Evolutionary conservation across 2,888 invertebrate genomes (phyloP), one percentile per base, ranked within the genome.

Genomic region (Sisyra terminalis): DNA sequence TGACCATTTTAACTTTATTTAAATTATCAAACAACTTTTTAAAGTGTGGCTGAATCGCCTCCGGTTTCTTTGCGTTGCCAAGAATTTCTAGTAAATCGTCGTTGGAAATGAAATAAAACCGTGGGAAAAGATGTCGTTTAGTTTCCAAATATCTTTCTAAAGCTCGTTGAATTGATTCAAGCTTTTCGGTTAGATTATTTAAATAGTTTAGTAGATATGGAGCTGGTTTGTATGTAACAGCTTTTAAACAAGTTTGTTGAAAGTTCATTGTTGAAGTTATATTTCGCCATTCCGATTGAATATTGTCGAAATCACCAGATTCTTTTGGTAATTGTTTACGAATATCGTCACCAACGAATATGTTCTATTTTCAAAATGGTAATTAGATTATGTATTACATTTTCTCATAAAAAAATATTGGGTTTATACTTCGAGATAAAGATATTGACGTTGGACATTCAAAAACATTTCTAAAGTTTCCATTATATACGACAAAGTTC

Each of bases 21-120:
- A 92, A 72, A 58, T 87, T 87, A 57, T 88, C 89, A 59, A 90
- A 92, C 30, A 89, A 69, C 57, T 92, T 92, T 56, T 86, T 89
- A 45, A 90, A 66, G 58, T 90, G 88, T 1, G 78, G 75, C 64
- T 89, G 89, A 44, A 92, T 76, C 36, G 79, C 64, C 52, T 84
- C 81, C 0, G 90, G 89, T 51, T 75, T 80, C 53, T 80, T 85
- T 0, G 87, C 79, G 58, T 89, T 87, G 1, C 87, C 89, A 45
- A 90, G 69, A 49, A 90, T 87, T 62, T 89, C 85, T 40, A 86
- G 60, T 50, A 86, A 64, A 55, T 86, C 85, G 53, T 83, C 82
- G 56, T 84, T 83, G n/a, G 83, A 83, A 48, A 84, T 71, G 56
- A 85, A 85, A 58, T 84, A 84, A 57, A 84, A 83, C 44, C 84